phyloP scores from a whole-genome alignment of 2,797 vertebrate species.

The Pipistrellus nathusii region DNA sequence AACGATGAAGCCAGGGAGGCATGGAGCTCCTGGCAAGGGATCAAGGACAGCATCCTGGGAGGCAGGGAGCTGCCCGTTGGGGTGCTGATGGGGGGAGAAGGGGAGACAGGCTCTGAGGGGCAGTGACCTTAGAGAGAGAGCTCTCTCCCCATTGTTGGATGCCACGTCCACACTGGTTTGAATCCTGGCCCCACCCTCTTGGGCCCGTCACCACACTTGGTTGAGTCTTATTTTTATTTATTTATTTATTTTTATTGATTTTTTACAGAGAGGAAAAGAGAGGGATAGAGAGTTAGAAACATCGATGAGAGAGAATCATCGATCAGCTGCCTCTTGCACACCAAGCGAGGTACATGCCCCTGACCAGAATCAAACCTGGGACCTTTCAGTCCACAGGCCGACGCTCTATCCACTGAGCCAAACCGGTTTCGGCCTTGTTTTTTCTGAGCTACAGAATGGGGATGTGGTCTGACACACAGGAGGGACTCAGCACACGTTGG shows the following conservation, averaged over 20 bases:
- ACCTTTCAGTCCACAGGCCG: too few species aligned
- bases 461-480: background rate
- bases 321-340: too few species aligned
- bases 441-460: background rate
- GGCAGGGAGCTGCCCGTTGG: background rate
- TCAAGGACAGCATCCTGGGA: background rate
- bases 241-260: too few species aligned
- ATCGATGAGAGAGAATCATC: too few species aligned
- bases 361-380: too few species aligned
- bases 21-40: background rate
- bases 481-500: accelerated
- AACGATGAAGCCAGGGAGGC: background rate
- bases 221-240: background rate
- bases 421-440: background rate
- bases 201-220: background rate
- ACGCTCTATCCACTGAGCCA: too few species aligned
- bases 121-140: background rate
- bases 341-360: too few species aligned
- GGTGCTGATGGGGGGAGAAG: background rate
- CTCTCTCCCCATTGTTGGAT: background rate
- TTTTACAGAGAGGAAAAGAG: too few species aligned
- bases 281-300: too few species aligned
- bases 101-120: background rate
- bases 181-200: background rate
- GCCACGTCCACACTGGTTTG: background rate